Percentiles rank a stretch among this genome's conserved stretches.
Conservation (phyloP, 1,140 invertebrate species). For the Euura saliciscinereae region DNA sequence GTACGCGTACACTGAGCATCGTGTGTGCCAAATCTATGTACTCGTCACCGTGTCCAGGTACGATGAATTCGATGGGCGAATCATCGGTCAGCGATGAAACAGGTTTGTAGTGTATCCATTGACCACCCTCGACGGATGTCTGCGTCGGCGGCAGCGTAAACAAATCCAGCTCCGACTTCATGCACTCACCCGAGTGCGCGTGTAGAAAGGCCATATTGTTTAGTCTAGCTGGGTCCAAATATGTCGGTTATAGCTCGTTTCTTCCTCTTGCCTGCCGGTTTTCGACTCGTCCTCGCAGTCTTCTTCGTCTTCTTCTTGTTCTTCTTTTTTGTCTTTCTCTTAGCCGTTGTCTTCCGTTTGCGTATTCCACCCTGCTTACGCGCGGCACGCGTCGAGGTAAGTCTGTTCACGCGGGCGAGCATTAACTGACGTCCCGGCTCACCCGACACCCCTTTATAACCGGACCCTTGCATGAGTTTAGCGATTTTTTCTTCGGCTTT, state of each 20-base stretch:
- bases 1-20: not conserved
- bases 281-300: conserved; percentile 4
- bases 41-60: conserved; percentile 11
- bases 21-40: conserved; percentile 11
- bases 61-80: not conserved
- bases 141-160: conserved; percentile 53
- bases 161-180: conserved; percentile 51
- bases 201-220: conserved; percentile 22
- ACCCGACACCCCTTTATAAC: not conserved
- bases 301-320: conserved; percentile 5
- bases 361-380: not conserved
- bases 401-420: not conserved
- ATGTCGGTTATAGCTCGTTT: conserved; percentile 15
- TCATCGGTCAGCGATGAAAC: not conserved
- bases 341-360: not conserved
- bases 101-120: conserved; percentile 32
- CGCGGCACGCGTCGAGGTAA: not conserved
- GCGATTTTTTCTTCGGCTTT: not conserved
- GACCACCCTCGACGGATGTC: conserved; percentile 46
- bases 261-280: not conserved
- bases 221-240: conserved; percentile 12
- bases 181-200: conserved; percentile 31
- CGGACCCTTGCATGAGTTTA: not conserved
- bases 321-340: conserved; percentile 3
- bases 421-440: not conserved